A percentile compares a stretch with the other conserved stretches of the same genome.
Evolutionary conservation across 2,888 invertebrate genomes (phyloP).

Genomic region (Uropetala carovei): DNA sequence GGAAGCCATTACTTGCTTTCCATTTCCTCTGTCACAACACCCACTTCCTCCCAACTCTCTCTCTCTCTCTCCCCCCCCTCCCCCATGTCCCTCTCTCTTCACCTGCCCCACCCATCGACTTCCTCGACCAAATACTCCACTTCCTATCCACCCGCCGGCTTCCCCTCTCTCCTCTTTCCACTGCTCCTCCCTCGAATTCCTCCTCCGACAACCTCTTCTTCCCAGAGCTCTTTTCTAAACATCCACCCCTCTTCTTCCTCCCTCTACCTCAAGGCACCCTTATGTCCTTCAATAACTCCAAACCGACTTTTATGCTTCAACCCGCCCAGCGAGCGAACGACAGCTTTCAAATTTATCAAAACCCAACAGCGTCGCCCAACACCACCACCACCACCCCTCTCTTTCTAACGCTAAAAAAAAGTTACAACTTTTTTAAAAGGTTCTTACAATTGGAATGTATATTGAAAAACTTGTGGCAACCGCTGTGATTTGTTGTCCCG

Average conservation of each 20-base stretch:
- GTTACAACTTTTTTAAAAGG: not conserved
- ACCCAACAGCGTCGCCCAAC: not conserved
- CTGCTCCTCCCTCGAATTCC: not conserved
- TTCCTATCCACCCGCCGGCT: not conserved
- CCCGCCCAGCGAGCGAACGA: not conserved
- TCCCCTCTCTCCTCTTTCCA: constrained; percentile 22
- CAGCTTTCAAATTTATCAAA: constrained; percentile 48
- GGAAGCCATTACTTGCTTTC: constrained; percentile 60
- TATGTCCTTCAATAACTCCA: constrained; percentile 45
- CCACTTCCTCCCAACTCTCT: constrained; percentile 35
- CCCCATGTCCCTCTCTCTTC: not conserved
- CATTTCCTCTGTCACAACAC: constrained; percentile 45
- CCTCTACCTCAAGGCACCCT: constrained; percentile 12
- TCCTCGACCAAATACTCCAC: not conserved
- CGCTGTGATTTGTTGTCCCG: not conserved
- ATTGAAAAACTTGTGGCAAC: constrained; percentile 13
- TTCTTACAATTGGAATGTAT: not conserved
- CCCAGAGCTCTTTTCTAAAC: not conserved
- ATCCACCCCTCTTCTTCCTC: not conserved
- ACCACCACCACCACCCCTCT: not conserved
- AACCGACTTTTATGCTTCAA: constrained; percentile 22
- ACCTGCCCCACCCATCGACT: not conserved
- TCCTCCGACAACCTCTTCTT: not conserved
- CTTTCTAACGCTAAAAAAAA: not conserved
- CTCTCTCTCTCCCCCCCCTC: not conserved